Conservation (phyloP, 2,888 invertebrate genomes). For the Phengaris arion region DNA sequence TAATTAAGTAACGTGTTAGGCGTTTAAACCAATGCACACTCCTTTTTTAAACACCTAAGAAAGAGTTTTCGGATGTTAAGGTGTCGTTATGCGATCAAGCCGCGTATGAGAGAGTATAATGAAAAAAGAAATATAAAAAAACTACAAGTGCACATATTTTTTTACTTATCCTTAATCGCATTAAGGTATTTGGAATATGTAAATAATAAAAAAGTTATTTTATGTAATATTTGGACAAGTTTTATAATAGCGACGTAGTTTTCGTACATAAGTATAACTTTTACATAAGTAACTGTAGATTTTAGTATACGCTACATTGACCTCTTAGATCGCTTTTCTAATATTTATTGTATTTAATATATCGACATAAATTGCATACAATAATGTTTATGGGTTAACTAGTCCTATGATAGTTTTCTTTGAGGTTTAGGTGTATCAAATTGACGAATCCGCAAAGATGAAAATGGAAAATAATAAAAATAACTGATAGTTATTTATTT, state of each 20-base stretch:
- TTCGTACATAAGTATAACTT: constrained; percentile 14
- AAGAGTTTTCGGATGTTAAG: background rate
- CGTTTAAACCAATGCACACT: constrained; percentile 6
- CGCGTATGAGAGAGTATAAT: constrained; percentile 6
- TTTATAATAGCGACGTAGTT: constrained; percentile 18
- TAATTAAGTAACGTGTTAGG: background rate
- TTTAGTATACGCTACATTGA: constrained; percentile 3
- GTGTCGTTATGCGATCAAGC: background rate
- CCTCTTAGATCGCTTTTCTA: constrained; percentile 15
- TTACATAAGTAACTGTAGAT: constrained; percentile 12
- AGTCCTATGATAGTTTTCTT: background rate
- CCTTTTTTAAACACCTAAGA: background rate
- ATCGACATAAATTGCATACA: background rate
- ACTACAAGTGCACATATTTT: constrained; percentile 26
- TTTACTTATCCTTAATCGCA: constrained; percentile 19
- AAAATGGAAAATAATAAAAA: background rate
- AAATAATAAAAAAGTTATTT: constrained; percentile 20
- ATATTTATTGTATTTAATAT: constrained; percentile 15
- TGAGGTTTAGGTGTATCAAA: background rate
- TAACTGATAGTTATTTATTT: background rate
- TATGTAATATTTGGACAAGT: constrained; percentile 23
- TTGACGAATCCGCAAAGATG: background rate
- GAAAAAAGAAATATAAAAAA: background rate
- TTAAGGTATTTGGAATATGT: constrained; percentile 24
- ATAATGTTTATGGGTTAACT: background rate